Percentiles rank a stretch among this genome's conserved stretches.
These are phyloP conservation scores for Centruroides sculpturatus DNA, from an alignment of 1,140 invertebrate species.

Conservation along the genomic window DNA sequence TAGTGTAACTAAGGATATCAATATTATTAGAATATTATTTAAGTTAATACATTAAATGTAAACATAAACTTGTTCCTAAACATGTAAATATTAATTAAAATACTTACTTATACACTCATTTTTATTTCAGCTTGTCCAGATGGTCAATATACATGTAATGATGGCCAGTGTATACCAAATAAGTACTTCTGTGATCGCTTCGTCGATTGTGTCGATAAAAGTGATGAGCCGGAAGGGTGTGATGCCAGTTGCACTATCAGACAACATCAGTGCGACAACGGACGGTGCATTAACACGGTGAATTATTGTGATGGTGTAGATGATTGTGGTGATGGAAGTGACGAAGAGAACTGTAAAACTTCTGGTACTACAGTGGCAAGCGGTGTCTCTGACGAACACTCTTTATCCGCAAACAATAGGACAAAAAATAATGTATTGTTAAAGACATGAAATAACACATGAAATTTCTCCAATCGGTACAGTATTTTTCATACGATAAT, in stretches of 20 bases:
- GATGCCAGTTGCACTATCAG: constrained; percentile 40
- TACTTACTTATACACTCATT: not conserved
- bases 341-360: constrained; percentile 45
- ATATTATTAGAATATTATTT: no score
- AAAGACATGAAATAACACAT: no score
- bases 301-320: constrained; percentile 59
- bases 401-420: no score
- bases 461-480: no score
- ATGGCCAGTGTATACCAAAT: constrained; percentile 49
- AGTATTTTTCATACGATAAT: no score
- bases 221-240: constrained; percentile 44
- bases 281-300: constrained; percentile 42
- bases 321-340: constrained; percentile 61
- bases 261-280: constrained; percentile 49
- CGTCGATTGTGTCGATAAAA: constrained; percentile 49
- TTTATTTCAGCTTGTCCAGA: constrained; percentile 25
- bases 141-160: constrained; percentile 43
- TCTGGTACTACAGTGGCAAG: no score
- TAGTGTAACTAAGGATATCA: no score
- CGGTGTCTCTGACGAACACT: no score
- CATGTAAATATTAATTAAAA: no score
- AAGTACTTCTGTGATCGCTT: constrained; percentile 50
- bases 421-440: no score
- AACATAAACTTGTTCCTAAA: no score
- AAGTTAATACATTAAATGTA: no score